phyloP scores from a whole-genome alignment of 2,888 invertebrate genomes.

The Clusia tigrina region DNA sequence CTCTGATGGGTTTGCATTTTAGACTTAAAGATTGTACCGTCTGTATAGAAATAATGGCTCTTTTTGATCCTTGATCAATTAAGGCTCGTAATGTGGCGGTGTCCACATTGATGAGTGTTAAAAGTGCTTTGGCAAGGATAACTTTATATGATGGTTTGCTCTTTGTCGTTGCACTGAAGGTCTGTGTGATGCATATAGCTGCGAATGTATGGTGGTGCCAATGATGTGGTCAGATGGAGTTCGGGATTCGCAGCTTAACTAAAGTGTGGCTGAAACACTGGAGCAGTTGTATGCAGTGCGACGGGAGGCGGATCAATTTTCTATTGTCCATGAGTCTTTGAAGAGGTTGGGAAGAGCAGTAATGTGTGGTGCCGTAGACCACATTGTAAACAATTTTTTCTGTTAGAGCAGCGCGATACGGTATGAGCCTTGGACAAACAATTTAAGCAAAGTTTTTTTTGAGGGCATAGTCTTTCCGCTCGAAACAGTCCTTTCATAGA shows the following conservation, averaged over 20 bases:
- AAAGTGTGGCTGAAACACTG: no score
- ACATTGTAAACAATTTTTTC: conserved; percentile 2
- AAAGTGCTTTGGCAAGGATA: conserved; percentile 14
- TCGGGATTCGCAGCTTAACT: not conserved
- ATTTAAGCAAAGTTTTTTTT: no score
- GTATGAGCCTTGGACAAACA: conserved; percentile 10
- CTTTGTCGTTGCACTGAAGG: no score
- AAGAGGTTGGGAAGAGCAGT: not conserved
- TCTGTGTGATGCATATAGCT: not conserved
- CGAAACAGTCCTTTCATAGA: no score
- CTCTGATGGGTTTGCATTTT: conserved; percentile 1
- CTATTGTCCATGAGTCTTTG: no score
- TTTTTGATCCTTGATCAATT: conserved; percentile 23
- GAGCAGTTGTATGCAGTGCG: not conserved
- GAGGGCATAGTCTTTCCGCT: no score
- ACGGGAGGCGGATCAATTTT: not conserved
- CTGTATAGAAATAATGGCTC: conserved; percentile 15
- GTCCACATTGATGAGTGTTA: conserved; percentile 9
- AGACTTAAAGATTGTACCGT: conserved; percentile 15
- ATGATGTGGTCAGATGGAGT: not conserved
- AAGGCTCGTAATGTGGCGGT: conserved; percentile 9
- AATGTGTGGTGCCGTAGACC: not conserved
- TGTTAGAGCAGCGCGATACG: conserved; percentile 2
- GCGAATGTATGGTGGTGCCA: no score
- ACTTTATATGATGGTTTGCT: not conserved